phyloP scores from a whole-genome alignment of 35 echinoderm and acorn worm genomes.

The Acanthaster planci region DNA sequence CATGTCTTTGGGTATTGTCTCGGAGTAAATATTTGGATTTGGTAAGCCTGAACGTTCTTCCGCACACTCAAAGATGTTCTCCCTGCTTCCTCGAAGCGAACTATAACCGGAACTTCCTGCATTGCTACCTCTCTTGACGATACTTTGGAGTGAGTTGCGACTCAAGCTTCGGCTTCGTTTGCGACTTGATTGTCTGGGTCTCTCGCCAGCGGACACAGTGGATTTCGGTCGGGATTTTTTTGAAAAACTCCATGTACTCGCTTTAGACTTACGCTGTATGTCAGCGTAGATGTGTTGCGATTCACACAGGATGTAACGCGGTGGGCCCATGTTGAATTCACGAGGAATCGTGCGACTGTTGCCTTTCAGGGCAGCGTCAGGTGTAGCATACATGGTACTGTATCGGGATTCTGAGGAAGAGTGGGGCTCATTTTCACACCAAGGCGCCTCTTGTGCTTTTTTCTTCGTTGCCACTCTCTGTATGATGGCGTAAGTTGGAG shows the following conservation, averaged over 20 bases:
- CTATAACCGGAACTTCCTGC: neutral
- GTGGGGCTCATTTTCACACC: neutral
- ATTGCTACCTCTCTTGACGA: neutral
- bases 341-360: neutral
- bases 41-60: neutral
- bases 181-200: neutral
- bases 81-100: neutral
- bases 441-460: neutral
- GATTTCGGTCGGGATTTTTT: slow-evolving; percentile 1
- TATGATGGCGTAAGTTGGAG: slow-evolving; percentile 10
- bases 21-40: neutral
- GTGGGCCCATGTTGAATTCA: slow-evolving; percentile 8
- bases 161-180: neutral
- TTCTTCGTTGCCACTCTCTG: neutral
- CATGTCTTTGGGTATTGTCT: slow-evolving; percentile 12
- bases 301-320: slow-evolving; percentile 6
- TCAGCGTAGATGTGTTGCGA: slow-evolving; percentile 3
- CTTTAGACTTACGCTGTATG: slow-evolving; percentile 15
- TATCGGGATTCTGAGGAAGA: neutral
- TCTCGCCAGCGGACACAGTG: neutral
- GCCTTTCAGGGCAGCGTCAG: neutral
- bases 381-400: slow-evolving; percentile 4
- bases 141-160: neutral
- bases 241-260: neutral
- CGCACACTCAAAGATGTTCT: slow-evolving; percentile 1